Conservation (phyloP, 2,888 invertebrate species). For the Lysandra bellargus region DNA sequence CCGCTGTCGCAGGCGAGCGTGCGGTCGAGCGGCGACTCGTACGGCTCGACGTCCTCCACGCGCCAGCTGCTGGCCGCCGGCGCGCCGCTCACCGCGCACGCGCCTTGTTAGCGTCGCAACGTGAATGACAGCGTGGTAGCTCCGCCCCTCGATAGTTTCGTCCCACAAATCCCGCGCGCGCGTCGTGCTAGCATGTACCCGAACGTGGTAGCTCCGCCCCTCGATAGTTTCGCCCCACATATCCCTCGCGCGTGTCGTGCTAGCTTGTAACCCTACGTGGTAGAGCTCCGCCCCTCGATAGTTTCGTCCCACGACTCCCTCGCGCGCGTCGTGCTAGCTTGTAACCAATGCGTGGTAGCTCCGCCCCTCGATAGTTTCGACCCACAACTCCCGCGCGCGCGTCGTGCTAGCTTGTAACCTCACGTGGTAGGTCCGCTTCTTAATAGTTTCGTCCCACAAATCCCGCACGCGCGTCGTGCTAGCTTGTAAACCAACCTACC, state of each 20-base stretch:
- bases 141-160: slow-evolving; percentile 34
- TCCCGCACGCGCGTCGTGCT: too few species aligned
- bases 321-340: too few species aligned
- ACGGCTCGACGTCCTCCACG: slow-evolving; percentile 90
- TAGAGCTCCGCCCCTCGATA: slow-evolving; percentile 35
- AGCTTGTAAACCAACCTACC: too few species aligned
- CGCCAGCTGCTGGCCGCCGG: slow-evolving; percentile 81
- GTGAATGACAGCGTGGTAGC: slow-evolving; percentile 28
- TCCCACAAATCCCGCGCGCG: too few species aligned
- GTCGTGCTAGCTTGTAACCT: too few species aligned
- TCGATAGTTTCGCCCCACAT: background rate
- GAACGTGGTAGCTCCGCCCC: slow-evolving; percentile 34
- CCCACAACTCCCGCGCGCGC: too few species aligned
- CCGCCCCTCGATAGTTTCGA: slow-evolving; percentile 32
- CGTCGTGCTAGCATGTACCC: too few species aligned
- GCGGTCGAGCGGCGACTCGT: slow-evolving; percentile 90
- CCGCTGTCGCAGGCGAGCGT: slow-evolving; percentile 84
- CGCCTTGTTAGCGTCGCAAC: slow-evolving; percentile 42
- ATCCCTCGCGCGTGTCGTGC: too few species aligned
- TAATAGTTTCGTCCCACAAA: background rate
- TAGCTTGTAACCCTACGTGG: background rate
- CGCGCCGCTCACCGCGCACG: slow-evolving; percentile 37
- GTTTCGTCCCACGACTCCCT: too few species aligned
- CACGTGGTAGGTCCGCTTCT: slow-evolving; percentile 35
- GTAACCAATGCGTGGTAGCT: slow-evolving; percentile 28